Conservation (phyloP, 1,140 invertebrate genomes). For the Cheumatopsyche charites region DNA sequence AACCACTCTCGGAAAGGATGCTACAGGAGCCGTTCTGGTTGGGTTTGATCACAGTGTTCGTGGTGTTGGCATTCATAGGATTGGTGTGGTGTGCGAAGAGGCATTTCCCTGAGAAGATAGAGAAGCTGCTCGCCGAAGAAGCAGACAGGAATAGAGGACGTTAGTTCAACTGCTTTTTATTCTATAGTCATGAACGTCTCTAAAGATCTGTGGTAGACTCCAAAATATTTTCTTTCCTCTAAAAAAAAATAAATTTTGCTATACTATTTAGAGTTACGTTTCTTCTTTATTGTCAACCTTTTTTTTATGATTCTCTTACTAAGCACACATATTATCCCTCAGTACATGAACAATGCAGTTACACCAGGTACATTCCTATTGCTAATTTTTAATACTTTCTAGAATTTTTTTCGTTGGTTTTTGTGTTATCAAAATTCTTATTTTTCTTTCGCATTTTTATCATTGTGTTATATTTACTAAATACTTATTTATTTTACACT, state of each 20-base stretch:
- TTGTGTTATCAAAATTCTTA: slow-evolving; percentile 1
- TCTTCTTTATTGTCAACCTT: slow-evolving; percentile 33
- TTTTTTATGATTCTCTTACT: slow-evolving; percentile 30
- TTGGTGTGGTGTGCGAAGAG: slow-evolving; percentile 80
- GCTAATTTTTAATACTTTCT: slow-evolving; percentile 3
- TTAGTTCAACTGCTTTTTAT: slow-evolving; percentile 51
- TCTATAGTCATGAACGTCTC: slow-evolving; percentile 10
- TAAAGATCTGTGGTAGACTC: slow-evolving; percentile 21
- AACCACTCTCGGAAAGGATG: slow-evolving; percentile 75
- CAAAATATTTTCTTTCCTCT: slow-evolving; percentile 9
- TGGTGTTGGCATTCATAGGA: slow-evolving; percentile 74
- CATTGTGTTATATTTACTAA: background rate
- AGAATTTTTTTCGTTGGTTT: slow-evolving; percentile 7
- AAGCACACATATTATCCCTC: slow-evolving; percentile 27
- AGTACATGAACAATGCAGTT: slow-evolving; percentile 53
- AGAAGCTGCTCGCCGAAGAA: slow-evolving; percentile 80
- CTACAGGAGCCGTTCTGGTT: slow-evolving; percentile 84
- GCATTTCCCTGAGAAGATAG: slow-evolving; percentile 83
- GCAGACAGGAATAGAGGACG: slow-evolving; percentile 69
- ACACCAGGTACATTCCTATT: slow-evolving; percentile 30
- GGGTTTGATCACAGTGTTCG: slow-evolving; percentile 77
- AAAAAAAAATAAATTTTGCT: slow-evolving; percentile 19
- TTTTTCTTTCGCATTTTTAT: background rate
- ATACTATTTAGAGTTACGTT: slow-evolving; percentile 11
- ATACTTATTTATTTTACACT: background rate